These are phyloP conservation scores for Tortrix viridana DNA, from an alignment of 2,888 invertebrate species.

Conservation along the genomic window DNA sequence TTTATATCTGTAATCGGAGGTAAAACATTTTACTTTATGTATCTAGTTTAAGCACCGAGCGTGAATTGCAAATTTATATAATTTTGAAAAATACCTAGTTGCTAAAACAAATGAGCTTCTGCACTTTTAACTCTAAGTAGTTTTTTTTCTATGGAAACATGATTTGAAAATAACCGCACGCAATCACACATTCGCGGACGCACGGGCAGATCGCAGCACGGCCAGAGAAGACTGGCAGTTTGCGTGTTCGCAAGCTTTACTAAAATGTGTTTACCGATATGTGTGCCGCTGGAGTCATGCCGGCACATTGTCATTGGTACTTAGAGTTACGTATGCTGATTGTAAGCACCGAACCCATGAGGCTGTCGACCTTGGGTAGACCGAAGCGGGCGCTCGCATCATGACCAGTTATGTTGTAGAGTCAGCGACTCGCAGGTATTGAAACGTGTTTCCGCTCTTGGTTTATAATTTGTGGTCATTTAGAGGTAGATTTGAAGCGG, in stretches of 20 bases:
- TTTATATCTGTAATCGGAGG: background rate
- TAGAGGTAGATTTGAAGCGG: no score
- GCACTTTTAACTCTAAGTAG: no score
- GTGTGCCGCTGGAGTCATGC: constrained; percentile 1
- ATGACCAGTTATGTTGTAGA: constrained; percentile 6
- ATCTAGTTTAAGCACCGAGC: background rate
- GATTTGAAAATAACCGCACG: background rate
- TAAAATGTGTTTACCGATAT: constrained; percentile 23
- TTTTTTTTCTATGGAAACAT: background rate
- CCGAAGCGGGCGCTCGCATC: background rate
- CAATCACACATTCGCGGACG: constrained; percentile 30
- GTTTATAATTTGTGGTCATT: no score
- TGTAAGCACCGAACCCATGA: constrained; percentile 17
- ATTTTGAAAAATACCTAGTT: background rate
- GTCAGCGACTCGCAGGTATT: background rate
- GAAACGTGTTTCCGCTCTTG: background rate
- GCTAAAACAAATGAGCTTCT: no score
- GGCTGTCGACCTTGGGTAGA: constrained; percentile 25
- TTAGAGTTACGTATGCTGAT: constrained; percentile 18
- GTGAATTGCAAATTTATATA: background rate
- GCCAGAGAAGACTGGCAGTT: constrained; percentile 29
- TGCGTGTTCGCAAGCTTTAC: constrained; percentile 33
- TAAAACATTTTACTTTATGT: no score
- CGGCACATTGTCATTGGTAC: constrained; percentile 26
- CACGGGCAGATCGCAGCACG: constrained; percentile 24